These are phyloP conservation scores for Volucella inanis DNA, from an alignment of 2,888 invertebrate genomes.

Conservation along the genomic window DNA sequence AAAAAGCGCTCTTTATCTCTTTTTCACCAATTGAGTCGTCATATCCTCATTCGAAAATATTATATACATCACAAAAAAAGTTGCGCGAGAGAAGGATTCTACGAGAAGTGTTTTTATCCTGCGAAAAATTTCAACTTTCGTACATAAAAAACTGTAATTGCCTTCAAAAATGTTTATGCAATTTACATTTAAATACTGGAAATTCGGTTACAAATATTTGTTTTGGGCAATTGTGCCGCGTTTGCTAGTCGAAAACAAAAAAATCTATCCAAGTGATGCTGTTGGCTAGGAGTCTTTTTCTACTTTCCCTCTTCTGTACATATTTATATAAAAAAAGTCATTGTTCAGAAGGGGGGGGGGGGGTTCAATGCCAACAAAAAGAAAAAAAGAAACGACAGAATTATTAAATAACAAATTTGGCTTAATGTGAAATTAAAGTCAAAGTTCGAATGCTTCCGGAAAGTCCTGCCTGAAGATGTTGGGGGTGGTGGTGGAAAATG, in stretches of 20 bases:
- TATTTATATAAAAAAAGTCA: slow-evolving; percentile 19
- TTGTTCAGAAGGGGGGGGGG: slow-evolving; percentile 3
- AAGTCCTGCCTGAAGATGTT: slow-evolving; percentile 33
- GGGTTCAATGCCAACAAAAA: slow-evolving; percentile 15
- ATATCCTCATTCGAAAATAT: slow-evolving; percentile 60
- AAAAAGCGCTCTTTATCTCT: slow-evolving; percentile 13
- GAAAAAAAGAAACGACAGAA: no score
- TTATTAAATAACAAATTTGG: slow-evolving; percentile 36
- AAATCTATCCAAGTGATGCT: slow-evolving; percentile 45
- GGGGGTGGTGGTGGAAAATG: slow-evolving; percentile 9
- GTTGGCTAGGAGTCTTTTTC: slow-evolving; percentile 28
- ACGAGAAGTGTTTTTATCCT: slow-evolving; percentile 72
- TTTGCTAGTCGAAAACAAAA: slow-evolving; percentile 48
- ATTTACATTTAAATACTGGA: not conserved
- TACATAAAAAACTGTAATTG: slow-evolving; percentile 63
- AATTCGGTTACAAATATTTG: slow-evolving; percentile 16
- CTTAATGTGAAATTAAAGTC: slow-evolving; percentile 5
- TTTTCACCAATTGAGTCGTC: slow-evolving; percentile 26
- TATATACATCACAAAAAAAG: slow-evolving; percentile 69
- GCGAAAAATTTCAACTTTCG: slow-evolving; percentile 69
- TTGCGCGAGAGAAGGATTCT: slow-evolving; percentile 70
- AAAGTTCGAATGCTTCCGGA: slow-evolving; percentile 10
- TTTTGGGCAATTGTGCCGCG: slow-evolving; percentile 1
- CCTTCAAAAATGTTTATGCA: slow-evolving; percentile 14
- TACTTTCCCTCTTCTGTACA: slow-evolving; percentile 3